These are phyloP conservation scores for Hypomecis atomaria DNA, from an alignment of 2,888 invertebrate genomes.

Conservation along the genomic window DNA sequence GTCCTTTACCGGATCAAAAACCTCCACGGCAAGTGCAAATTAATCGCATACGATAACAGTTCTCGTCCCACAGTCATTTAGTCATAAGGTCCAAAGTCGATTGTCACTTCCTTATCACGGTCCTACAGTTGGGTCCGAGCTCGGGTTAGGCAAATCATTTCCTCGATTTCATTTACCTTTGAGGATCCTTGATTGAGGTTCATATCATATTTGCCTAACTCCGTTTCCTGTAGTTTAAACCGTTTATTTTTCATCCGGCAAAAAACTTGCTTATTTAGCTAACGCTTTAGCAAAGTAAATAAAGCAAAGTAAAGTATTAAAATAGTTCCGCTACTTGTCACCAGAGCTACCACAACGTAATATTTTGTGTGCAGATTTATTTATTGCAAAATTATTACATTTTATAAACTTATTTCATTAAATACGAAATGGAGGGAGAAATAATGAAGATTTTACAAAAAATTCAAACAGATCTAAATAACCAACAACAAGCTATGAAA, in stretches of 20 bases:
- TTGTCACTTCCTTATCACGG: slow-evolving; percentile 28
- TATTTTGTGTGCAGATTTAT: no score
- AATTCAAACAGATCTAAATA: no score
- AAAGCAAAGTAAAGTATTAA: no score
- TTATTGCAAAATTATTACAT: no score
- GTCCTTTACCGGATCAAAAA: background rate
- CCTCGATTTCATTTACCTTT: slow-evolving; percentile 12
- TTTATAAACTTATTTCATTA: no score
- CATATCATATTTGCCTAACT: background rate
- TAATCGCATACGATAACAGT: background rate
- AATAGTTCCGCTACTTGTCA: no score
- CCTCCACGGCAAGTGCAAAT: background rate
- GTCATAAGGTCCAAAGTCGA: slow-evolving; percentile 20
- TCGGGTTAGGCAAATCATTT: slow-evolving; percentile 18
- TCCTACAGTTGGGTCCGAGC: slow-evolving; percentile 16
- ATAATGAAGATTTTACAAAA: no score
- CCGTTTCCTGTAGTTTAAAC: background rate
- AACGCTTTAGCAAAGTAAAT: no score
- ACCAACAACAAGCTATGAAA: no score
- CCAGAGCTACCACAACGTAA: no score
- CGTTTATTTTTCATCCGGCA: background rate
- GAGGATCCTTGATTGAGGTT: slow-evolving; percentile 2
- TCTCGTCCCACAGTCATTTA: slow-evolving; percentile 8
- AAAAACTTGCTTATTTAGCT: no score
- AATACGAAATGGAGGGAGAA: no score